These are phyloP conservation scores for Asbolus verrucosus DNA, from an alignment of 1,140 invertebrate species.

Conservation along the genomic window DNA sequence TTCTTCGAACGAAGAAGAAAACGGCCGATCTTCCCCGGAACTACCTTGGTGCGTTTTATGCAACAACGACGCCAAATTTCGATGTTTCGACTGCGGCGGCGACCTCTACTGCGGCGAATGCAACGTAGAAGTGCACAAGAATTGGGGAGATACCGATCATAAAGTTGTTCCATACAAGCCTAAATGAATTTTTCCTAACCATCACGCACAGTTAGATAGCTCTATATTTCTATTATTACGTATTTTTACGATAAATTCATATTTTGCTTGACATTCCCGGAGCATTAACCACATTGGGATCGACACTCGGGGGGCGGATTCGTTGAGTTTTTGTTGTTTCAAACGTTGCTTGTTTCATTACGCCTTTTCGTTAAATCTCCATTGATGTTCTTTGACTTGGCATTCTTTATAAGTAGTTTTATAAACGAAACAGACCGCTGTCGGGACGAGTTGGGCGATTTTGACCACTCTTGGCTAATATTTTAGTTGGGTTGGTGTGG, in stretches of 20 bases:
- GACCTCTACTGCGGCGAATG: constrained; percentile 80
- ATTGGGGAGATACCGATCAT: constrained; percentile 63
- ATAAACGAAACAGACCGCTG: neutral
- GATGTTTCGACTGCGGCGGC: constrained; percentile 77
- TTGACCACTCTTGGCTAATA: too few species aligned
- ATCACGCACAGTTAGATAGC: neutral
- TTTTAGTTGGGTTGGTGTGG: too few species aligned
- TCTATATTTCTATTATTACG: constrained; percentile 30
- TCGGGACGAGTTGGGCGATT: neutral
- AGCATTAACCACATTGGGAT: neutral
- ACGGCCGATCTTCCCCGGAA: constrained; percentile 64
- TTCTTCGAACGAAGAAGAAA: constrained; percentile 49
- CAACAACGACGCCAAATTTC: constrained; percentile 77
- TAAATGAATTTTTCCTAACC: constrained; percentile 18
- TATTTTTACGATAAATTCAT: constrained; percentile 38
- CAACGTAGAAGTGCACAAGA: constrained; percentile 69
- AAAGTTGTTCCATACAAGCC: constrained; percentile 57
- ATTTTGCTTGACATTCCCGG: constrained; percentile 26
- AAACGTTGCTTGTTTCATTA: neutral
- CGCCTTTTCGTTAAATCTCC: neutral
- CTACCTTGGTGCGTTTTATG: constrained; percentile 83
- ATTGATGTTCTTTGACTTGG: neutral
- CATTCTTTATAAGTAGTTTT: neutral
- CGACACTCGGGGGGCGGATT: too few species aligned
- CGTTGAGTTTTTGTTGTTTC: too few species aligned